Evolutionary conservation across 1,140 invertebrate genomes (phyloP).

Genomic region (Vanessa tameamea): DNA sequence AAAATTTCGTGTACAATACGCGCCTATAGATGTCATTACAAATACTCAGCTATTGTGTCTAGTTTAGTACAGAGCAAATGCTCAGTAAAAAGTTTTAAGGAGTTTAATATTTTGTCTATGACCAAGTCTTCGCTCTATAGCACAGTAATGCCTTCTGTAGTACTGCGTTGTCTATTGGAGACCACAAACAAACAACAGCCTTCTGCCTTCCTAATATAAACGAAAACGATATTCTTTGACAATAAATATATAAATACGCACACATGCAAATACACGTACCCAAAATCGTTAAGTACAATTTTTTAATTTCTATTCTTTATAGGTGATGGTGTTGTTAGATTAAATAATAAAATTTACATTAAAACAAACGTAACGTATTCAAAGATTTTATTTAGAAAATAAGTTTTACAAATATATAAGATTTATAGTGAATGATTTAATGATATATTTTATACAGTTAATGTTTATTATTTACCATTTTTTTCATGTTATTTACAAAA

Average conservation of each 20-base stretch:
- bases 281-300: neutral
- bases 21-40: no score
- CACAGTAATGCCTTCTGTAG: neutral
- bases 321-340: constrained; percentile 6
- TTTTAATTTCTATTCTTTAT: constrained; percentile 1
- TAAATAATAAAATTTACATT: constrained; percentile 19
- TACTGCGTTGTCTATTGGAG: no score
- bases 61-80: no score
- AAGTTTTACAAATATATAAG: constrained; percentile 6
- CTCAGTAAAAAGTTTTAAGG: no score
- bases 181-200: no score
- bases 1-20: no score
- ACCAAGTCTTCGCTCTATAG: no score
- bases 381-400: constrained; percentile 10
- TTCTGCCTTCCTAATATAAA: neutral
- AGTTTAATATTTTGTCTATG: no score
- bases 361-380: constrained; percentile 3
- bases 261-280: neutral
- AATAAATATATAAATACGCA: constrained; percentile 5
- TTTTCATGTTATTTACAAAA: neutral
- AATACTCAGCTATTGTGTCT: no score
- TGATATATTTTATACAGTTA: constrained; percentile 9
- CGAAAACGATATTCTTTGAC: neutral
- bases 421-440: neutral
- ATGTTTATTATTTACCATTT: constrained; percentile 6